These are phyloP conservation scores for Chamaetylas fuelleborni DNA, from an alignment of 2,113 vertebrate species.

Conservation along the genomic window DNA sequence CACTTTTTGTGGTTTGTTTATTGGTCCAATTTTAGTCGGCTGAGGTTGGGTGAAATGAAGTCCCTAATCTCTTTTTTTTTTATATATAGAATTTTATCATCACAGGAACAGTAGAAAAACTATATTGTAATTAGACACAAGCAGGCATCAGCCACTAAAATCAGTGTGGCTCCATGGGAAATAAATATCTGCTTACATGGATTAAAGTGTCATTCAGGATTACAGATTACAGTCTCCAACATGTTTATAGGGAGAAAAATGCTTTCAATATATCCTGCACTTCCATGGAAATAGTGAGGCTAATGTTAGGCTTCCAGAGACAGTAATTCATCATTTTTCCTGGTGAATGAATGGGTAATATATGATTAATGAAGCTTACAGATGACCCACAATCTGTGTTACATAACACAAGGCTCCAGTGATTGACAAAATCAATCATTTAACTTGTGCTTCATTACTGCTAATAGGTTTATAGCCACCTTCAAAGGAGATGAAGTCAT, in stretches of 20 bases:
- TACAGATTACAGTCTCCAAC: slow-evolving; percentile 21
- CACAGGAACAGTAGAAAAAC: background rate
- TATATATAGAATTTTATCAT: background rate
- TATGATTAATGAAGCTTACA: slow-evolving; percentile 28
- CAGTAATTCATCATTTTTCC: slow-evolving; percentile 13
- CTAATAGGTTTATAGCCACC: background rate
- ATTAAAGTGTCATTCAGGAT: slow-evolving; percentile 29
- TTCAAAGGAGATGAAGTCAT: background rate
- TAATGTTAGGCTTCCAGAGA: background rate
- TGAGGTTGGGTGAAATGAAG: background rate
- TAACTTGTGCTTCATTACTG: background rate
- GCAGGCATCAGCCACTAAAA: background rate
- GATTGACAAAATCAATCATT: slow-evolving; percentile 41
- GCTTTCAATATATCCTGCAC: background rate
- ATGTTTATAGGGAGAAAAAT: background rate
- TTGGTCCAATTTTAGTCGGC: background rate
- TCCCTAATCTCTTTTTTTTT: background rate
- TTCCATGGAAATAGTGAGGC: background rate
- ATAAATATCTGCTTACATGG: slow-evolving; percentile 21
- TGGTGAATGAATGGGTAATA: background rate
- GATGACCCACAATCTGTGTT: background rate
- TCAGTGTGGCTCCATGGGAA: background rate
- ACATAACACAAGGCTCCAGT: background rate
- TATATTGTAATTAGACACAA: background rate
- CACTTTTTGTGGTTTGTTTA: background rate